Base-by-base conservation (phyloP, 2,797 vertebrate genomes). In the Morus bassanus region DNA sequence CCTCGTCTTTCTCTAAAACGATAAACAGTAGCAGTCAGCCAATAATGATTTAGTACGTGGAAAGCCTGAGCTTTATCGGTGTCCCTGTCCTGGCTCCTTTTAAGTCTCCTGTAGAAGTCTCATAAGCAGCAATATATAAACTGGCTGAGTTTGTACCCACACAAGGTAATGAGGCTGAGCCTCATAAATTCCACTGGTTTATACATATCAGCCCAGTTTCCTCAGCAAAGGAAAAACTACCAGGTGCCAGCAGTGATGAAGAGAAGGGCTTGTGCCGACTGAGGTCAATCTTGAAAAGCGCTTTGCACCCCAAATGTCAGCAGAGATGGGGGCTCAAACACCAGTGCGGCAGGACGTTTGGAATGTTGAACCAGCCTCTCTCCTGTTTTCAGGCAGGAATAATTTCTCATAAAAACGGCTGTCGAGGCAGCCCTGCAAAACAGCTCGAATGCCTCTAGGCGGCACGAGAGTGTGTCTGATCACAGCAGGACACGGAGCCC, bases 401-500 rank as follows among this genome's bases (percentile, higher is more conserved):
- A 7, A 64, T 33, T 79, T 19, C 33, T 65, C 22, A 4, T 4
- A 3, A 5, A 14, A 21, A 2, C 1, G 1, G 6, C 0, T 0
- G 30, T 2, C 0, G 18, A 75, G n/a, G 56, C 35, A 63, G 74
- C 74, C n/a, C 3, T 79, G 89, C 74, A 69, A 2, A 24, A 1
- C 33, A 19, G 19, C 63, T 30, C 6, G 0, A 5, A 5, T 3
- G 67, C 45, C 88, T 75, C 53, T 1, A 77, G 90, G 83, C 4
- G 25, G 80, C 85, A 91, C 0, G 0, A 43, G 68, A 53, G 18
- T 0, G 7, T 56, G 57, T 28, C 21, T 6, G 72, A 63, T 25
- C 22, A 0, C 1, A 12, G 65, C 21, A 2, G 45, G 18, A 31
- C 43, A 1, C 0, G 0, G 43, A 64, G 78, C 46, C 27, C 21